Evolutionary conservation across 2,113 vertebrate species (phyloP).

Genomic region (Hemiprocne comata): DNA sequence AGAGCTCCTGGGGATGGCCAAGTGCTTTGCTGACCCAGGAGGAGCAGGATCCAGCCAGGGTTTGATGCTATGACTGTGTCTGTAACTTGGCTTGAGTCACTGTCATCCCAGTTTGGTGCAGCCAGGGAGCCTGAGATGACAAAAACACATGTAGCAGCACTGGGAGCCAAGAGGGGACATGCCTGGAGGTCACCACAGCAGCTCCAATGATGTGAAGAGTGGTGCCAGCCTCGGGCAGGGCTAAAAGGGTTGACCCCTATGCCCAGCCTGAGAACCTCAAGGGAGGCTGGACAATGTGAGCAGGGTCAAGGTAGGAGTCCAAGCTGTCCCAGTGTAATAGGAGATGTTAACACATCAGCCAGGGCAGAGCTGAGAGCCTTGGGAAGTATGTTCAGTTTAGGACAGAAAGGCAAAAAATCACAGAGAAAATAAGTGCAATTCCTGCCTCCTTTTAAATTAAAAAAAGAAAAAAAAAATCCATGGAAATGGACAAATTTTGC

Average conservation of each 20-base stretch:
- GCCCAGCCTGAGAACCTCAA: not conserved
- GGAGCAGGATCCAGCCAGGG: not conserved
- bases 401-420: not conserved
- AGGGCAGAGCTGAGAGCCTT: not conserved
- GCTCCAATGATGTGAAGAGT: not conserved
- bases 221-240: not conserved
- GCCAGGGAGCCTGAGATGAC: not conserved
- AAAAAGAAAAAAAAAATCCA: not conserved
- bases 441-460: not conserved
- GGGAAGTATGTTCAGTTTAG: not conserved
- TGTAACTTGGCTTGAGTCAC: fast-evolving
- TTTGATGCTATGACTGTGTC: not conserved
- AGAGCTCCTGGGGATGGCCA: not conserved
- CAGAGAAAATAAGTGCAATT: not conserved
- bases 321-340: fast-evolving
- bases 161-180: fast-evolving
- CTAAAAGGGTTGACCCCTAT: not conserved
- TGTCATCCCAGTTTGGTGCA: fast-evolving
- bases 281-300: not conserved
- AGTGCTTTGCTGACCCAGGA: not conserved
- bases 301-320: not conserved
- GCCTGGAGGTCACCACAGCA: not conserved
- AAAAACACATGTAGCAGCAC: not conserved
- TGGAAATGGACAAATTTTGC: not conserved
- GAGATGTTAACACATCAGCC: not conserved